phyloP scores from a whole-genome alignment of 2,797 vertebrate genomes.

The Lutjanus argentimaculatus region DNA sequence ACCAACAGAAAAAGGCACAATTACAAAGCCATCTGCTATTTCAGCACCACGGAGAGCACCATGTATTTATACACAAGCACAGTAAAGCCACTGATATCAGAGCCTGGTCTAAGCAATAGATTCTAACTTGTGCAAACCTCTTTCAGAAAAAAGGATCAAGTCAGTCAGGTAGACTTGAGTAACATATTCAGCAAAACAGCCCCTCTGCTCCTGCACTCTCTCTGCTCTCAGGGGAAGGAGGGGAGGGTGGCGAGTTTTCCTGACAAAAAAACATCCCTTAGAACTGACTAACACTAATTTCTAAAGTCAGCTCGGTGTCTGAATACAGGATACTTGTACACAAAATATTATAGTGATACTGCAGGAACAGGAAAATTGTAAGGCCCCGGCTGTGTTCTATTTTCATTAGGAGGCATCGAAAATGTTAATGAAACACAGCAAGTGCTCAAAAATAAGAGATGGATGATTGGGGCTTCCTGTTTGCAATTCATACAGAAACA shows the following conservation, averaged over 20 bases:
- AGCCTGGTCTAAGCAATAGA: too few species aligned
- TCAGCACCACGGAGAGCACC: too few species aligned
- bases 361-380: neutral
- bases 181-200: too few species aligned
- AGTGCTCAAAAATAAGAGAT: conserved; percentile 2
- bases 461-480: conserved; percentile 14
- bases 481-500: neutral
- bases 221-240: too few species aligned
- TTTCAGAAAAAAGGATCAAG: too few species aligned
- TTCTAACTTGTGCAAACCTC: too few species aligned
- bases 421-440: conserved; percentile 12
- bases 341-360: neutral
- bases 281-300: conserved; percentile 1
- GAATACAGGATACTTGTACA: neutral
- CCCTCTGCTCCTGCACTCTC: too few species aligned
- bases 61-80: too few species aligned
- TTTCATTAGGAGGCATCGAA: conserved; percentile 11
- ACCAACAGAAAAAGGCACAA: too few species aligned
- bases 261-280: neutral
- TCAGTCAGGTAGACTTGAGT: too few species aligned
- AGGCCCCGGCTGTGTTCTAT: neutral
- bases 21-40: too few species aligned
- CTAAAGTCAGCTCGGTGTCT: neutral
- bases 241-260: neutral
- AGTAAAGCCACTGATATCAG: too few species aligned